A percentile compares a stretch with the other conserved stretches of the same genome.
phyloP scores from a whole-genome alignment of 2,113 vertebrate species.

The Corythoichthys haematopterus region DNA sequence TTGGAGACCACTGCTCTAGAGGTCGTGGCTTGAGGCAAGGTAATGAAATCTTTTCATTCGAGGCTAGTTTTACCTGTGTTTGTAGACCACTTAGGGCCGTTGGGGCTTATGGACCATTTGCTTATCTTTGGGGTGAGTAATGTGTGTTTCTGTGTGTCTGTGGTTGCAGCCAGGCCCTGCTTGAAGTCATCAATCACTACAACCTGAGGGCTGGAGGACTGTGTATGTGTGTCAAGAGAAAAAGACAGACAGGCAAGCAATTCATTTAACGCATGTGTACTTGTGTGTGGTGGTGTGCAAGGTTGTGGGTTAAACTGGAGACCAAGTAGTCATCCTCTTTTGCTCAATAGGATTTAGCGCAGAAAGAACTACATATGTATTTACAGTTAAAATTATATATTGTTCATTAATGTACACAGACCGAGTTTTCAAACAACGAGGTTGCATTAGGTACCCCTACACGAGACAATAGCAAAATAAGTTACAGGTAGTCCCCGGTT shows the following conservation, averaged over 20 bases:
- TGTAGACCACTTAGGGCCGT: constrained; percentile 64
- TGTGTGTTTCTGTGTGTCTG: constrained; percentile 68
- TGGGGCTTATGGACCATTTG: constrained; percentile 54
- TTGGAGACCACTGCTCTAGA: not conserved
- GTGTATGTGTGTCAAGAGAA: constrained; percentile 1
- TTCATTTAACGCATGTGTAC: constrained; percentile 16
- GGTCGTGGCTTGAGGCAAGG: constrained; percentile 31
- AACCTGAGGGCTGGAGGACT: constrained; percentile 30
- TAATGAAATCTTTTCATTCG: constrained; percentile 37
- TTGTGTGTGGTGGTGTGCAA: not conserved
- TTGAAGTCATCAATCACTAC: constrained; percentile 62
- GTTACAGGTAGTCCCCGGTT: too few relatives aligned
- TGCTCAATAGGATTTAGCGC: constrained; percentile 13
- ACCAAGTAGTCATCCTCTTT: constrained; percentile 28
- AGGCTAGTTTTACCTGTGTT: constrained; percentile 62
- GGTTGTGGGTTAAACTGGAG: constrained; percentile 10
- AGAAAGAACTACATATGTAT: too few relatives aligned
- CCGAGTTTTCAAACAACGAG: too few relatives aligned
- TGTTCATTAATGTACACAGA: too few relatives aligned
- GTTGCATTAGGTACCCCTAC: too few relatives aligned
- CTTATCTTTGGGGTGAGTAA: constrained; percentile 71
- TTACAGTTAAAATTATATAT: too few relatives aligned
- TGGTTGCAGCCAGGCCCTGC: constrained; percentile 56
- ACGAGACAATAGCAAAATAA: too few relatives aligned
- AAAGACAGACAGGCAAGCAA: constrained; percentile 10